phyloP scores from a whole-genome alignment of 2,888 invertebrate species.

The Meta bourneti region DNA sequence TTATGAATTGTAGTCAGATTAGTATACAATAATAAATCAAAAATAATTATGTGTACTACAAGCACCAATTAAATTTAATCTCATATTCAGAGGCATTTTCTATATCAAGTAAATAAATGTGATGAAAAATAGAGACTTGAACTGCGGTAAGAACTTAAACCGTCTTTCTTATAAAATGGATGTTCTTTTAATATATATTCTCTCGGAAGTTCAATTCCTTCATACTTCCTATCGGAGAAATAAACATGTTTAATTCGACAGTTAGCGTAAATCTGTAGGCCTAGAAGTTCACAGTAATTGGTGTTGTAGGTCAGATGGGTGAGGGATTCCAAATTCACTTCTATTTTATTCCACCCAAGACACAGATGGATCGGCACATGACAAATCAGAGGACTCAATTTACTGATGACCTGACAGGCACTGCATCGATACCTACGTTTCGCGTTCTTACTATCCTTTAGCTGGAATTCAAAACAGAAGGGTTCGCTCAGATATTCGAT shows the following conservation, averaged over 20 bases:
- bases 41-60: too few species aligned
- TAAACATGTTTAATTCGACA: constrained; percentile 32
- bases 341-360: constrained; percentile 30
- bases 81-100: neutral
- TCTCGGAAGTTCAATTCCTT: constrained; percentile 12
- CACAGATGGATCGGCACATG: constrained; percentile 9
- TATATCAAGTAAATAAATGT: too few species aligned
- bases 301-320: neutral
- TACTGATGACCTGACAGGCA: neutral
- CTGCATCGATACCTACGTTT: constrained; percentile 42
- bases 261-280: constrained; percentile 32
- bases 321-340: constrained; percentile 11
- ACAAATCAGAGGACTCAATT: constrained; percentile 1
- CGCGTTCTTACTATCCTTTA: constrained; percentile 23
- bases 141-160: too few species aligned
- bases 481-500: constrained; percentile 26
- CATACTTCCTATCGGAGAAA: constrained; percentile 35
- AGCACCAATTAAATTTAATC: too few species aligned
- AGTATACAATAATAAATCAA: too few species aligned
- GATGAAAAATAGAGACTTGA: too few species aligned
- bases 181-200: constrained; percentile 9
- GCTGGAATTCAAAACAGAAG: constrained; percentile 44
- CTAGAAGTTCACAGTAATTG: constrained; percentile 28
- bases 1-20: too few species aligned
- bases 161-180: neutral